Percentiles rank a stretch among this genome's conserved stretches.
Conservation (phyloP, 2,113 vertebrate genomes). For the Boulengerochromis microlepis region DNA sequence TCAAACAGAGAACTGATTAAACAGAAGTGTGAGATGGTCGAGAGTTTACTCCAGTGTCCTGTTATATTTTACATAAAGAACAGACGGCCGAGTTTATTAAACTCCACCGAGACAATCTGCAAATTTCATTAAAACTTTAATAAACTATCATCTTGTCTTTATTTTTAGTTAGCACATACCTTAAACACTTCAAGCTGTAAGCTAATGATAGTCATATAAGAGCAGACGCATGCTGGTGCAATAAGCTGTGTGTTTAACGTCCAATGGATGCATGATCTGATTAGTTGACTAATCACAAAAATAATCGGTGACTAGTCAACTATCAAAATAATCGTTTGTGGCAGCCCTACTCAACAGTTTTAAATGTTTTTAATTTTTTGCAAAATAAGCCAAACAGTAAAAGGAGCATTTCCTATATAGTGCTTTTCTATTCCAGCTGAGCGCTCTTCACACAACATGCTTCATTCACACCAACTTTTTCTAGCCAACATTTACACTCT, state of each 20-base stretch:
- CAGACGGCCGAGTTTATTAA: not conserved
- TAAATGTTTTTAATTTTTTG: not conserved
- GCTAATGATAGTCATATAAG: not conserved
- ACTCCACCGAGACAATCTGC: not conserved
- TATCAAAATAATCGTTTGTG: not conserved
- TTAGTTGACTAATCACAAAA: not conserved
- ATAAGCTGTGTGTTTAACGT: not conserved
- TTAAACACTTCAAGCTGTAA: not conserved
- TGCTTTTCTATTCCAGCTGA: not conserved
- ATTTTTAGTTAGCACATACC: not conserved
- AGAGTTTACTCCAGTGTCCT: not conserved
- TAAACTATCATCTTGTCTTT: not conserved
- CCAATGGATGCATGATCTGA: not conserved
- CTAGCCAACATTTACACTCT: not conserved
- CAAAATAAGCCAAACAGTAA: not conserved
- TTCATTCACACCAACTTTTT: not conserved
- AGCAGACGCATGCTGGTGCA: not conserved
- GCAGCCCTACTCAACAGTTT: not conserved
- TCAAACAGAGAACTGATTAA: not conserved
- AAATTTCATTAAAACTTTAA: not conserved
- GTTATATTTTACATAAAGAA: not conserved
- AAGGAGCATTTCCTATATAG: not conserved
- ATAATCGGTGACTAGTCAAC: not conserved
- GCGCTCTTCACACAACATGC: not conserved
- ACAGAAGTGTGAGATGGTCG: not conserved